phyloP scores from a whole-genome alignment of 1,140 invertebrate species.

The Brachionus rotundiformis region DNA sequence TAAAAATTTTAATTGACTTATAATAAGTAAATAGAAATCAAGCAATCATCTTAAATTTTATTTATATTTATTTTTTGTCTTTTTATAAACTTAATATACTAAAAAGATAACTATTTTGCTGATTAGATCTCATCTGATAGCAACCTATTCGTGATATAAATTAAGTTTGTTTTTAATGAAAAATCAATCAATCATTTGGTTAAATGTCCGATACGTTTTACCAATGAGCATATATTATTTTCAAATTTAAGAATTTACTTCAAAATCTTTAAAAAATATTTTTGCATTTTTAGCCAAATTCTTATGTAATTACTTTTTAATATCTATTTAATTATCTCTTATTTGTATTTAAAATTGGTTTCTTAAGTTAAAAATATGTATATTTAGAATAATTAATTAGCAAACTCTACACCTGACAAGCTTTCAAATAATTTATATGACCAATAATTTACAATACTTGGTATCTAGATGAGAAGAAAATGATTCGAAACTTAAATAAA shows the following conservation, averaged over 20 bases:
- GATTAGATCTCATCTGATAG: not conserved
- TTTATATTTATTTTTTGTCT: not conserved
- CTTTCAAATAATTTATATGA: not conserved
- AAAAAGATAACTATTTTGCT: not conserved
- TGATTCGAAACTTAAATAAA: slow-evolving; percentile 12
- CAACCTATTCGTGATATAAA: not conserved
- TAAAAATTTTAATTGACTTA: not conserved
- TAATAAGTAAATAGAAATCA: not conserved
- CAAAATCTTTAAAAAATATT: not conserved
- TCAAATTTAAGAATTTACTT: not conserved
- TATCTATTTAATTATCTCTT: slow-evolving; percentile 13
- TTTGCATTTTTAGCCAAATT: not conserved
- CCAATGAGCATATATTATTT: not conserved
- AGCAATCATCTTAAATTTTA: not conserved
- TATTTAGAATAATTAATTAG: not conserved
- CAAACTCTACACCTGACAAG: not conserved
- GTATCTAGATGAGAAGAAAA: not conserved
- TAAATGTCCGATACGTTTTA: not conserved
- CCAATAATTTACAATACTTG: too few species aligned
- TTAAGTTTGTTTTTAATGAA: not conserved
- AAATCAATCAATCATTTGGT: not conserved
- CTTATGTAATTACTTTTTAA: slow-evolving; percentile 11
- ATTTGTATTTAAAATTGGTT: not conserved
- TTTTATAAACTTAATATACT: not conserved
- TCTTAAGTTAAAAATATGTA: not conserved